Conservation (phyloP, 1,140 invertebrate species). For the Augochlora pura region DNA sequence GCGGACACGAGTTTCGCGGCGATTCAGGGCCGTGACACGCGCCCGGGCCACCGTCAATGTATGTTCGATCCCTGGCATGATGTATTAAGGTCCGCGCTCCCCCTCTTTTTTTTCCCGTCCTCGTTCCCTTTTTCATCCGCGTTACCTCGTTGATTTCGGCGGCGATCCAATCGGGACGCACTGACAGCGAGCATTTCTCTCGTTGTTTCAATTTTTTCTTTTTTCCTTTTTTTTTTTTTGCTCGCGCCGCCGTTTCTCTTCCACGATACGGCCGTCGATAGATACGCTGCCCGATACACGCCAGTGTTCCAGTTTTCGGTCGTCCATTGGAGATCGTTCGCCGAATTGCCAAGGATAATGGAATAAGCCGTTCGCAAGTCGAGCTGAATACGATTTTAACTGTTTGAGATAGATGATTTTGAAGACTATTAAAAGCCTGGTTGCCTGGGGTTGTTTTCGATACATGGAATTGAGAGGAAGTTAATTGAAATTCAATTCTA, state of each 20-base stretch:
- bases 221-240: neutral
- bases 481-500: too few species aligned
- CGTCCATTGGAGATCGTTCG: too few species aligned
- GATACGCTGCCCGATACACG: too few species aligned
- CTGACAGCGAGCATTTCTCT: neutral
- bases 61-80: slow-evolving; percentile 8
- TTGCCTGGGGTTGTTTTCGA: too few species aligned
- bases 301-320: too few species aligned
- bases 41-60: neutral
- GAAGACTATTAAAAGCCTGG: too few species aligned
- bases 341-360: too few species aligned
- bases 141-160: neutral
- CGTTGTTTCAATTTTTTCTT: neutral
- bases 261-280: too few species aligned
- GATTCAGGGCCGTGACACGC: neutral
- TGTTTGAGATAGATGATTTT: too few species aligned
- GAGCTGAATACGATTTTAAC: too few species aligned
- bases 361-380: too few species aligned
- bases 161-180: neutral
- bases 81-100: neutral
- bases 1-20: neutral
- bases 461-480: too few species aligned
- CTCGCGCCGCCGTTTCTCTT: neutral
- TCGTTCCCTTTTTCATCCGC: neutral
- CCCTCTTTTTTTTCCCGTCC: neutral